Conservation (phyloP, 2,888 invertebrate genomes). For the Drosophila rellima region DNA sequence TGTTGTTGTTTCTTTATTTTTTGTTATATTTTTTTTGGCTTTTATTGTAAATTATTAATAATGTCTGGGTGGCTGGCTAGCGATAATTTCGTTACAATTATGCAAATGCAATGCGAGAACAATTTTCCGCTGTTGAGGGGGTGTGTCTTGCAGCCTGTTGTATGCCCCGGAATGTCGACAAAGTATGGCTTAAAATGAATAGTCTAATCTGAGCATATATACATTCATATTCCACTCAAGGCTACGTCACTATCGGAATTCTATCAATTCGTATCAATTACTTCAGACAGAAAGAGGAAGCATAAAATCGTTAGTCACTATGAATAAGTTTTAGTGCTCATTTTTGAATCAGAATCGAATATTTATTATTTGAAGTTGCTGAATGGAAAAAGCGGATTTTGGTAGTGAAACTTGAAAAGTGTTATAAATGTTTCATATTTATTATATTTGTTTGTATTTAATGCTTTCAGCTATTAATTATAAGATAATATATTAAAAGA, state of each 20-base stretch:
- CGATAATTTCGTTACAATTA: constrained; percentile 34
- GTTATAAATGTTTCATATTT: neutral
- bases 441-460: too few species aligned
- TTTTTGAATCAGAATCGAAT: neutral
- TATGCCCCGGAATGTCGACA: constrained; percentile 4
- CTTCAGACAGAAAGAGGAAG: neutral
- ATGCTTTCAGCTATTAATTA: too few species aligned
- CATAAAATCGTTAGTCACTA: too few species aligned
- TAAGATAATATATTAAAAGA: too few species aligned
- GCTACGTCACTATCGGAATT: neutral
- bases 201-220: neutral
- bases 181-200: neutral
- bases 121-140: constrained; percentile 9
- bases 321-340: neutral
- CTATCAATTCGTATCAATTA: neutral
- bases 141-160: constrained; percentile 24
- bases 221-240: neutral
- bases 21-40: neutral
- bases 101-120: constrained; percentile 38
- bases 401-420: too few species aligned
- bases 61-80: neutral
- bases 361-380: neutral
- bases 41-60: constrained; percentile 12
- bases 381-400: neutral
- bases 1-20: neutral